Conservation (phyloP, 2,797 vertebrate genomes). For the Tympanoctomys barrerae region DNA sequence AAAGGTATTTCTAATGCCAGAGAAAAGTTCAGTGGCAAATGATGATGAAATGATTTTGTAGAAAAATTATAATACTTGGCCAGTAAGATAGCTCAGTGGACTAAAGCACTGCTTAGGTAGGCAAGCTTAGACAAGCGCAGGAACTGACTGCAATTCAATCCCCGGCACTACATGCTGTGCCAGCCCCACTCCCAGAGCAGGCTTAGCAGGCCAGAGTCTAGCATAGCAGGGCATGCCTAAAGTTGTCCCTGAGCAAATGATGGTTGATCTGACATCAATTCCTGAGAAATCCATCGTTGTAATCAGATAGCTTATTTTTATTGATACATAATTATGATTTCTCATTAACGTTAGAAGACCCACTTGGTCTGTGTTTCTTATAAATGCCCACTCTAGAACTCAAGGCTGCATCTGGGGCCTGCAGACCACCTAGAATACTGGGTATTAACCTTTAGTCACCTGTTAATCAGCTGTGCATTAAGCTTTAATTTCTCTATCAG, state of each 20-base stretch:
- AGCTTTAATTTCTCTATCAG: background rate
- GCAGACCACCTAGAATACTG: background rate
- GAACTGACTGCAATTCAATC: too few relatives aligned
- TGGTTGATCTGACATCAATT: background rate
- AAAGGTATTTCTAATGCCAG: conserved; percentile 41
- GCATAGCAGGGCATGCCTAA: background rate
- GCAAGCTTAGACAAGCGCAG: too few relatives aligned
- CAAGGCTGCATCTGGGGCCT: background rate
- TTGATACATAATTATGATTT: background rate
- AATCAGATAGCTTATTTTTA: conserved; percentile 20
- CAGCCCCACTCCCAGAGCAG: too few relatives aligned
- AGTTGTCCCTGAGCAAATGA: conserved; percentile 1
- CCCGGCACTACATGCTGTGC: too few relatives aligned
- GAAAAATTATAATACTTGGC: background rate
- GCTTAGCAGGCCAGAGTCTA: too few relatives aligned
- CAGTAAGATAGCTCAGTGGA: too few relatives aligned
- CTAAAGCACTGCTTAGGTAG: too few relatives aligned
- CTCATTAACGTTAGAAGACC: background rate
- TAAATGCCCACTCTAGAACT: background rate
- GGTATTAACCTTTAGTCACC: background rate
- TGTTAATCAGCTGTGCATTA: background rate
- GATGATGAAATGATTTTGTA: conserved; percentile 19
- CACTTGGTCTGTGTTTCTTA: conserved; percentile 15
- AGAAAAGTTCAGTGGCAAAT: conserved; percentile 35
- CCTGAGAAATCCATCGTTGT: conserved; percentile 29